These are phyloP conservation scores for Steinernema khuongi DNA, from an alignment of 1,140 invertebrate species.

Conservation along the genomic window DNA sequence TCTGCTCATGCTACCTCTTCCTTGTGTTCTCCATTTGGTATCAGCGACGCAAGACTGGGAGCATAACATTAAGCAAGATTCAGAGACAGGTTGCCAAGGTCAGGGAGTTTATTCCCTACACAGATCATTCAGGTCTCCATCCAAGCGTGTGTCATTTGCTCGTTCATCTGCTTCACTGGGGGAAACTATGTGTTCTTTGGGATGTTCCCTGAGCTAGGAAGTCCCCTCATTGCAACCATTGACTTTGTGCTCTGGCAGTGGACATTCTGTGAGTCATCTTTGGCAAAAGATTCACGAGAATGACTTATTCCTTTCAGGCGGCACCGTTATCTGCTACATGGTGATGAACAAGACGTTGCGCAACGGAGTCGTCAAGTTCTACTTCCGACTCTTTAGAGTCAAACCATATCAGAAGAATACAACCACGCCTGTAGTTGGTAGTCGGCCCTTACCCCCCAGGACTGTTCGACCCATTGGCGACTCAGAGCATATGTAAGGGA, in stretches of 20 bases:
- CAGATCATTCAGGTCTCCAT: background rate
- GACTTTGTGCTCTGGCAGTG: background rate
- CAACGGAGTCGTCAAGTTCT: background rate
- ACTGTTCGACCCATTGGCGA: no score
- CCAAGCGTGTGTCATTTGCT: constrained; percentile 1
- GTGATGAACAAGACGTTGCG: background rate
- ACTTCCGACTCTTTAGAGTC: background rate
- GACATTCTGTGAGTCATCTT: background rate
- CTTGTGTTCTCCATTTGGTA: background rate
- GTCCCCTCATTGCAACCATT: background rate
- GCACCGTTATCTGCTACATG: background rate
- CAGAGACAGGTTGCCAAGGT: background rate
- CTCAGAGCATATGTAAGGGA: no score
- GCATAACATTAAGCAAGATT: background rate
- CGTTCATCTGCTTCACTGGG: background rate
- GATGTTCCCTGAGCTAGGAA: background rate
- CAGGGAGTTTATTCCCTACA: background rate
- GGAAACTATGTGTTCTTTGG: background rate
- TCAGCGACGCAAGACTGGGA: background rate
- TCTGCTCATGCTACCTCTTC: background rate
- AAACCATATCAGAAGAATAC: background rate
- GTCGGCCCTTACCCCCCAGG: no score
- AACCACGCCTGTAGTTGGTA: no score
- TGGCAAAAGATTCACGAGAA: background rate
- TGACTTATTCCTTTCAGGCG: background rate